phyloP scores from a whole-genome alignment of 1,140 invertebrate genomes.

The Ctenoplectra terminalis region DNA sequence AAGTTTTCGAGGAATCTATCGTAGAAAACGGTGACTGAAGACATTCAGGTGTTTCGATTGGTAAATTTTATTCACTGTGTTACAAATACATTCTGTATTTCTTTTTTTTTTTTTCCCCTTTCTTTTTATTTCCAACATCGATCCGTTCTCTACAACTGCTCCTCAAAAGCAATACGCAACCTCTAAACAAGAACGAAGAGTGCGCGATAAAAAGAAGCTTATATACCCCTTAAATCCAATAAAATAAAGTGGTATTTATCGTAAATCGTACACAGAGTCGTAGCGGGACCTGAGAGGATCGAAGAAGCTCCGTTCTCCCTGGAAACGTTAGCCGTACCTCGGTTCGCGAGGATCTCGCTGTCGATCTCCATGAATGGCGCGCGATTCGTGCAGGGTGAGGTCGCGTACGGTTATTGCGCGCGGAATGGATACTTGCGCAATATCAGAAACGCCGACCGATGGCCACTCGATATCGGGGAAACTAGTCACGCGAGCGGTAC shows the following conservation, averaged over 20 bases:
- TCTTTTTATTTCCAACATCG: too few species aligned
- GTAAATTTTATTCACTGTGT: too few species aligned
- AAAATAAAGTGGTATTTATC: conserved; percentile 13
- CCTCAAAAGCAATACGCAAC: neutral
- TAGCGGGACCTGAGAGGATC: neutral
- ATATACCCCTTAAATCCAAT: neutral
- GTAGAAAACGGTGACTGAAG: neutral
- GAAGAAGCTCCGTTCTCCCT: neutral
- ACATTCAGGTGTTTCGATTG: too few species aligned
- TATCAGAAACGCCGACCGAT: conserved; percentile 64
- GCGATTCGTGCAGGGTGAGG: conserved; percentile 41
- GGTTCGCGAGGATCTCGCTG: conserved; percentile 23
- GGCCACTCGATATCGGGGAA: conserved; percentile 63
- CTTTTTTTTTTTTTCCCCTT: too few species aligned
- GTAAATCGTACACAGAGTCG: neutral
- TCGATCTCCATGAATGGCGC: conserved; percentile 23
- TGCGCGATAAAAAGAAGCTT: neutral
- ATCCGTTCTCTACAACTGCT: too few species aligned
- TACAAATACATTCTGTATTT: too few species aligned
- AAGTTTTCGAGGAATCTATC: neutral
- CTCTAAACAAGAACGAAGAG: neutral
- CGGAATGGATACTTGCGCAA: conserved; percentile 65
- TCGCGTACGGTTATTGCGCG: conserved; percentile 53
- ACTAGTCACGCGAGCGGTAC: conserved; percentile 66
- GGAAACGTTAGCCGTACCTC: neutral